A percentile compares a stretch with the other conserved stretches of the same genome.
Conservation (phyloP, 2,113 vertebrate species). For the Cichladusa arquata region DNA sequence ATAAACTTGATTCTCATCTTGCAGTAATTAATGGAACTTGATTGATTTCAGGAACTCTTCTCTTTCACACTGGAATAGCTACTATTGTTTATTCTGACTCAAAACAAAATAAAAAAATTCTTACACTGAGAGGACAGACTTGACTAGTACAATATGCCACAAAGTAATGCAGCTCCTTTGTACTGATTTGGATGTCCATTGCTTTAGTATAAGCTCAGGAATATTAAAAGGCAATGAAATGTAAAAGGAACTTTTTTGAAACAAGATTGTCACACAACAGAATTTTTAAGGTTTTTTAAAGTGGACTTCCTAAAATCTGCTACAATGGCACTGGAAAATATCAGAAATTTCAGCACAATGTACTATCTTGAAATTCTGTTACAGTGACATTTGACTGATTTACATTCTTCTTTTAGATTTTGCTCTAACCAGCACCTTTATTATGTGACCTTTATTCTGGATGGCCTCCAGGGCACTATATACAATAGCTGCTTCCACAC, state of each 20-base stretch:
- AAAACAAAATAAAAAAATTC: neutral
- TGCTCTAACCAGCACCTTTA: slow-evolving; percentile 12
- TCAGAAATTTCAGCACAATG: neutral
- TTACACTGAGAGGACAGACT: neutral
- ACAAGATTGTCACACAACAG: neutral
- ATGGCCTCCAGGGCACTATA: neutral
- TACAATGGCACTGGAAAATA: neutral
- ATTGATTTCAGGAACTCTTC: slow-evolving; percentile 14
- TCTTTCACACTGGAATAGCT: neutral
- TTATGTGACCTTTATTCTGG: neutral
- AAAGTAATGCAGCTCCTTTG: neutral
- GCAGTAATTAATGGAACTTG: slow-evolving; percentile 9
- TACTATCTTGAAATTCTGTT: neutral
- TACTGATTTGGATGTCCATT: neutral
- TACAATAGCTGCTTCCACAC: neutral
- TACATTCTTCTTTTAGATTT: slow-evolving; percentile 2
- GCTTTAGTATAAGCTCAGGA: neutral
- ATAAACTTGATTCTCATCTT: slow-evolving; percentile 3
- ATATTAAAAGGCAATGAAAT: neutral
- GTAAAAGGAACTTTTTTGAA: neutral
- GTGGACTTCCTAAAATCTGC: neutral
- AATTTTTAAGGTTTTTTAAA: neutral
- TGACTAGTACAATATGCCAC: neutral
- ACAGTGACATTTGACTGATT: neutral
- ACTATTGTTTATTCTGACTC: neutral